Percentiles rank a stretch among this genome's conserved stretches.
Conservation (phyloP, 1,140 invertebrate genomes). For the Geopemphigus sp. region DNA sequence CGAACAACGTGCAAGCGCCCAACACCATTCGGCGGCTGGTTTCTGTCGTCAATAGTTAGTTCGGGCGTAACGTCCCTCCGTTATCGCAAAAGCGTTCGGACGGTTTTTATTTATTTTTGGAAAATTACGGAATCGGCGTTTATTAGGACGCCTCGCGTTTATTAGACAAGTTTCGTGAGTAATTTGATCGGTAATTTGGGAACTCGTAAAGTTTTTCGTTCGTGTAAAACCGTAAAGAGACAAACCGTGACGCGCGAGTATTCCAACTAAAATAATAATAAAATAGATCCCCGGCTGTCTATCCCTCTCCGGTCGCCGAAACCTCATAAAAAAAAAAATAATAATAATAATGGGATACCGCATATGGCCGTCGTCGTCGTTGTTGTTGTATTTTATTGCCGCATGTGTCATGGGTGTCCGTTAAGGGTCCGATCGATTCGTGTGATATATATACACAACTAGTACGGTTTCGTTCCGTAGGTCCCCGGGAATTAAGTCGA, state of each 20-base stretch:
- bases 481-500: constrained; percentile 9
- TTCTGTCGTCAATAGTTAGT: constrained; percentile 9
- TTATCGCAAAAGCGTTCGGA: background rate
- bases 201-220: background rate
- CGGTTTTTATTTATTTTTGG: no score
- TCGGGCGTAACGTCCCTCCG: no score
- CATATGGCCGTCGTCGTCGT: no score
- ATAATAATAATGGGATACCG: background rate
- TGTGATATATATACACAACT: background rate
- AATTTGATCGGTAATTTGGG: background rate
- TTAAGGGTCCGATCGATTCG: constrained; percentile 1
- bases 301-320: background rate
- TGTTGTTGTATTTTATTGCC: constrained; percentile 24
- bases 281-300: constrained; percentile 12
- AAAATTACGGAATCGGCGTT: background rate
- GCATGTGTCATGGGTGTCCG: constrained; percentile 25
- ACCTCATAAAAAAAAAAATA: constrained; percentile 5
- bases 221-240: background rate
- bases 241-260: constrained; percentile 20
- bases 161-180: background rate
- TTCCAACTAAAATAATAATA: constrained; percentile 21
- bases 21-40: no score
- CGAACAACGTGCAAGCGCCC: background rate
- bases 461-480: constrained; percentile 29
- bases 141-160: background rate